Evolutionary conservation across 2,797 vertebrate species (phyloP).

Genomic region (Xenentodon cancila): DNA sequence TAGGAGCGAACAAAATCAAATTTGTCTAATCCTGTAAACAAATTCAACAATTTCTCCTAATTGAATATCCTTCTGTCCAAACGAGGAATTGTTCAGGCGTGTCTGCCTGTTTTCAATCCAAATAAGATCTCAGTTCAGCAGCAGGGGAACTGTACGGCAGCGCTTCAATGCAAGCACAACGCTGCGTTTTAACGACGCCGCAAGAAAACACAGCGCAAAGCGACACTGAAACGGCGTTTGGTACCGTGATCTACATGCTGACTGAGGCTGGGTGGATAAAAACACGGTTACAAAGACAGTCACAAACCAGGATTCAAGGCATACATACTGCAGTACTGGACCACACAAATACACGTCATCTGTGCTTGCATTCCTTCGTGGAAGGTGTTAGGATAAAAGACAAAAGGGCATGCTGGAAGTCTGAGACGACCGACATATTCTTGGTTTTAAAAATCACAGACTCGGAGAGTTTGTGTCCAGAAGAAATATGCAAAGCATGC

Average conservation of each 20-base stretch:
- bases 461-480: constrained; percentile 39
- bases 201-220: constrained; percentile 31
- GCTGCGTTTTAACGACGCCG: constrained; percentile 32
- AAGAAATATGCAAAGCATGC: constrained; percentile 73
- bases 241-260: constrained; percentile 63
- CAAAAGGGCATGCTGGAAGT: constrained; percentile 65
- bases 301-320: constrained; percentile 48
- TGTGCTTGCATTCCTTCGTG: constrained; percentile 62
- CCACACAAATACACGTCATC: constrained; percentile 42
- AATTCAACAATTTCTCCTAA: constrained; percentile 8
- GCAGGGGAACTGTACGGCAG: constrained; percentile 23
- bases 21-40: constrained; percentile 39
- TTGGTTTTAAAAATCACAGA: constrained; percentile 8
- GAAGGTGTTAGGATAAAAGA: constrained; percentile 52
- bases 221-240: constrained; percentile 43
- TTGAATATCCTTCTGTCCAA: constrained; percentile 21
- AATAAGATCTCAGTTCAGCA: constrained; percentile 60
- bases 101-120: constrained; percentile 58
- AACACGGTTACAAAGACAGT: constrained; percentile 56
- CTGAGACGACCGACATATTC: constrained; percentile 12
- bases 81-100: constrained; percentile 2
- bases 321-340: background rate
- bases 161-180: constrained; percentile 21
- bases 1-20: constrained; percentile 30
- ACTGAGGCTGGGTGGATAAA: constrained; percentile 49